phyloP scores from a whole-genome alignment of 2,888 invertebrate genomes.

The Mesodorylaimus sp. region DNA sequence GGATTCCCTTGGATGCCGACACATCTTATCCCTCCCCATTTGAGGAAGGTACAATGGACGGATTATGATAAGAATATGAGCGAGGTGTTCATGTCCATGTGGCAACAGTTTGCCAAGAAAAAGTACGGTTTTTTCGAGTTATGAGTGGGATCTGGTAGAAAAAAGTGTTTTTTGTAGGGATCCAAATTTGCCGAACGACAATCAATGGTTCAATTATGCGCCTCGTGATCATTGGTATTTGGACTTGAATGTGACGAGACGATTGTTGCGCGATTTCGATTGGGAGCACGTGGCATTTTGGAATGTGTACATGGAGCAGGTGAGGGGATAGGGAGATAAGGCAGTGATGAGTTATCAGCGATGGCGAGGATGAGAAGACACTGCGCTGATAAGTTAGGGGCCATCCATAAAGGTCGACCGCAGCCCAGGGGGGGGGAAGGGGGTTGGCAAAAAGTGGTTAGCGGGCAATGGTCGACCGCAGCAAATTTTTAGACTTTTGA shows the following conservation, averaged over 20 bases:
- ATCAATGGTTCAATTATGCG: constrained; percentile 21
- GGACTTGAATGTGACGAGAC: constrained; percentile 26
- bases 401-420: too few species aligned
- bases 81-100: constrained; percentile 21
- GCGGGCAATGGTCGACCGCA: too few species aligned
- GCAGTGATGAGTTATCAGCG: background rate
- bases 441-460: too few species aligned
- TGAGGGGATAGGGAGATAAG: background rate
- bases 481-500: too few species aligned
- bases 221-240: constrained; percentile 26
- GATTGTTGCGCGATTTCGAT: constrained; percentile 20
- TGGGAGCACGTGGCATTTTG: constrained; percentile 23
- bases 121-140: constrained; percentile 3
- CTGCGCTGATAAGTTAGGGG: background rate
- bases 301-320: constrained; percentile 26
- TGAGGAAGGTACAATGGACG: constrained; percentile 18
- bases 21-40: constrained; percentile 19
- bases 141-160: background rate
- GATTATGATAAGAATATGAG: constrained; percentile 24
- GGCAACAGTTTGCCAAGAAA: constrained; percentile 18
- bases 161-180: constrained; percentile 15
- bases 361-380: background rate
- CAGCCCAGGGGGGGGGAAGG: too few species aligned
- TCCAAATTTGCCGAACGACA: constrained; percentile 23
- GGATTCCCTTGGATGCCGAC: constrained; percentile 24